Evolutionary conservation across 2,888 invertebrate species (phyloP).

Genomic region (Dermolepida albohirtum): DNA sequence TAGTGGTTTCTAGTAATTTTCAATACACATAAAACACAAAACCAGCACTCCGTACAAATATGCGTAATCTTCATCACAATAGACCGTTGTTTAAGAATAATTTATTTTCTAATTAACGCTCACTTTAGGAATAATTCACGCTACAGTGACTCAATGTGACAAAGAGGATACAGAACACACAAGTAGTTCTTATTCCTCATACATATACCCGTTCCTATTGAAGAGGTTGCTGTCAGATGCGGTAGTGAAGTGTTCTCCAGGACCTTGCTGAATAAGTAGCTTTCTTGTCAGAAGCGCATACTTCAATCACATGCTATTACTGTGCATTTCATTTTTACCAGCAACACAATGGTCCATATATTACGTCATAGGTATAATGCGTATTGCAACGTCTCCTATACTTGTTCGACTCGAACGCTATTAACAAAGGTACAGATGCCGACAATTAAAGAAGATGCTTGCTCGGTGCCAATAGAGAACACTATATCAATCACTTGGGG

Average conservation of each 20-base stretch:
- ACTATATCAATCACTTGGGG: conserved; percentile 46
- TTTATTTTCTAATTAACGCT: conserved; percentile 37
- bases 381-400: conserved; percentile 41
- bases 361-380: conserved; percentile 57
- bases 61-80: conserved; percentile 12
- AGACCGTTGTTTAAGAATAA: not conserved
- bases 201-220: conserved; percentile 39
- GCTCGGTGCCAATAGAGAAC: conserved; percentile 47
- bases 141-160: conserved; percentile 5
- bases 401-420: conserved; percentile 22
- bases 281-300: conserved; percentile 58
- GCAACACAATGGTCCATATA: conserved; percentile 64
- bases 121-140: conserved; percentile 21
- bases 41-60: too few relatives aligned
- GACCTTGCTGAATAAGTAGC: conserved; percentile 59
- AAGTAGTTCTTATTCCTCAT: conserved; percentile 42
- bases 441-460: conserved; percentile 59
- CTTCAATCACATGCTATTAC: conserved; percentile 64
- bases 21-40: too few relatives aligned
- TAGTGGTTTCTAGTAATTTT: too few relatives aligned
- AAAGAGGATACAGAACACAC: conserved; percentile 43
- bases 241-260: conserved; percentile 59
- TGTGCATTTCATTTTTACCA: conserved; percentile 58
- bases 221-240: conserved; percentile 55
- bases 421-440: conserved; percentile 46